Conservation (phyloP, 2,797 vertebrate genomes). For the Betta splendens region DNA sequence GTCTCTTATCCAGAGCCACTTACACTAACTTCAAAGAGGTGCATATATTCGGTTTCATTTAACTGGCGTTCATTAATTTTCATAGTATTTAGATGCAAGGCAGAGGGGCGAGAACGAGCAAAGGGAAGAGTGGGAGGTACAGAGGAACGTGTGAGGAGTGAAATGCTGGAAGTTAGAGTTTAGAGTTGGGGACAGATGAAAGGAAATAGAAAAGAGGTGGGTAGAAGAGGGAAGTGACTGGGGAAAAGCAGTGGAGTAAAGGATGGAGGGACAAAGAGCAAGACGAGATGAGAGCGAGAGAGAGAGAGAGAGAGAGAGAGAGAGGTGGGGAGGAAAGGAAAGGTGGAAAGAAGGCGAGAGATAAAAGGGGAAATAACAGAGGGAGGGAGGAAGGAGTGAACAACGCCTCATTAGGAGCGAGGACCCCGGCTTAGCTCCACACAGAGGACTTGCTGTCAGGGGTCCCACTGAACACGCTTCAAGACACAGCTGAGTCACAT, state of each 20-base stretch:
- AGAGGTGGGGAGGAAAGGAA: conserved; percentile 5
- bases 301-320: conserved; percentile 6
- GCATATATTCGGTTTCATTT: conserved; percentile 47
- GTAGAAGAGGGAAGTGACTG: conserved; percentile 1
- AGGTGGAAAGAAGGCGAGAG: conserved; percentile 27
- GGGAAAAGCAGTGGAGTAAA: conserved; percentile 17
- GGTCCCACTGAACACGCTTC: conserved; percentile 33
- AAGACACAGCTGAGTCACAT: conserved; percentile 21
- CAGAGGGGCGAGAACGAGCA: conserved; percentile 21
- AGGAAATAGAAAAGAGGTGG: conserved; percentile 27
- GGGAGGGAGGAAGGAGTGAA: conserved; percentile 16
- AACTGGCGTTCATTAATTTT: conserved; percentile 46
- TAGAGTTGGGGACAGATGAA: conserved; percentile 45
- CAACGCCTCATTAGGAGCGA: conserved; percentile 58
- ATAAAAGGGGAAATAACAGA: conserved; percentile 52
- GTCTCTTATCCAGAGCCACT: conserved; percentile 41
- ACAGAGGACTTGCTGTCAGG: conserved; percentile 33
- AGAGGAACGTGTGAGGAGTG: neutral
- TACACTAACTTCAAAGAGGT: conserved; percentile 62
- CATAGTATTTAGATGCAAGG: conserved; percentile 34
- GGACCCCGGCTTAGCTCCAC: conserved; percentile 30
- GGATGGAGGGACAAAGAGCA: conserved; percentile 28
- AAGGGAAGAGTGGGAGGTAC: conserved; percentile 10
- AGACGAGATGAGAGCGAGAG: no score
- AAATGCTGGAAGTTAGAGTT: conserved; percentile 32